Evolutionary conservation across 2,113 vertebrate species (phyloP), one percentile per base, ranked within the genome.

Genomic region (Grus americana): DNA sequence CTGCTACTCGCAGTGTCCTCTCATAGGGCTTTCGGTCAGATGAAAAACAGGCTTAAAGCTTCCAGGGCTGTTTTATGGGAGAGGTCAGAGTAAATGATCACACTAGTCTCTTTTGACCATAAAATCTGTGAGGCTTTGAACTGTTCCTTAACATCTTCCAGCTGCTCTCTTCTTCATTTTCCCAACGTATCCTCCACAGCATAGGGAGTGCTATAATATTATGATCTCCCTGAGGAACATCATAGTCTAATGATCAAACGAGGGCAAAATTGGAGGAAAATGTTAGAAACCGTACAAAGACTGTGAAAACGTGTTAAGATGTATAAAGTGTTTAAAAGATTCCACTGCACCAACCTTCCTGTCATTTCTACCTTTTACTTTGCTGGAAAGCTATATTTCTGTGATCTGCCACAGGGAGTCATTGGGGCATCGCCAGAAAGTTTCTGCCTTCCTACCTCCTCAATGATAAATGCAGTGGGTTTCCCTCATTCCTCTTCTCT

Each of bases 81-180:
- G 9, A 79, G 19, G 34, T 66, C 75, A 62, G 67, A 65, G 46
- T 62, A 89, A 86, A 80, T 0, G 17, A 61, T 72, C 72, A 70
- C 24, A 44, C 12, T 22, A 81, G 40, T 42, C 15, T 38, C 86
- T 93, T 96, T 78, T 67, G 63, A 74, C 90, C 34, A 59, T 36
- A 86, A 86, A 86, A 81, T 29, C 27, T n/a, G 22, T 34, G n/a
- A 71, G n/a, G 24, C n/a, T 93, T 94, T 95, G 86, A 87, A 91
- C 44, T 42, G 30, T 74, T 88, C 27, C 73, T 84, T 67, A 89
- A 26, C 13, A 49, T 95, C 68, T 88, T 27, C 30, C 38, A 79
- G 49, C 17, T 75, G 27, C 21, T 74, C 36, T 89, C 34, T 54
- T 68, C 65, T 59, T 72, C 15, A 1, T 89, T 84, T 88, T 81